phyloP scores from a whole-genome alignment of 2,113 vertebrate genomes.

The Bagarius yarrelli region DNA sequence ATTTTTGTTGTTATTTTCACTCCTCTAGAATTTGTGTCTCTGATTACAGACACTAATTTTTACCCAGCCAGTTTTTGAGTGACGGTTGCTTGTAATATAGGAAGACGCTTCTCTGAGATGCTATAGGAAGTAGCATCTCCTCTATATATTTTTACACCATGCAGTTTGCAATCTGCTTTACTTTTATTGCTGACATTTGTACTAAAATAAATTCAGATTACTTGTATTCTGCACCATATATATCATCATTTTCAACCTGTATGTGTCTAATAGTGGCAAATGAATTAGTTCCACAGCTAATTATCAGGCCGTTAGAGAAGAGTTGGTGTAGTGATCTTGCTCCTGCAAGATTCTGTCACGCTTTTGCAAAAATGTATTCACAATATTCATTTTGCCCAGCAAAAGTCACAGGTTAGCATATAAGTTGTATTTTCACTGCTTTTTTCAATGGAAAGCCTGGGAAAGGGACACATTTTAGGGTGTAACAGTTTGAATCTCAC shows the following conservation, averaged over 20 bases:
- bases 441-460: not conserved
- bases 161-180: constrained; percentile 6
- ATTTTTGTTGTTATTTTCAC: not conserved
- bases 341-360: too few species aligned
- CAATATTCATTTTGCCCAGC: too few species aligned
- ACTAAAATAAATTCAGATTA: not conserved
- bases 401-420: too few species aligned
- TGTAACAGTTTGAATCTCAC: constrained; percentile 55
- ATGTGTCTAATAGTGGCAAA: too few species aligned
- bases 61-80: not conserved
- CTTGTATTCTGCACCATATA: not conserved
- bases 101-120: too few species aligned
- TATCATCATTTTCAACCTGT: too few species aligned
- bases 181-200: not conserved
- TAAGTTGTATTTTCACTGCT: too few species aligned
- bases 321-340: too few species aligned
- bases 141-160: not conserved
- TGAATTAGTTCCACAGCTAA: too few species aligned
- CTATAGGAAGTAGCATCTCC: not conserved
- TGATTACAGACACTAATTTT: not conserved
- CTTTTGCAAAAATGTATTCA: too few species aligned
- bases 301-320: too few species aligned
- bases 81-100: not conserved
- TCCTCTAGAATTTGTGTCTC: not conserved
- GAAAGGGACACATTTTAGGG: constrained; percentile 49